Evolutionary conservation across 1,140 invertebrate species (phyloP).

Genomic region (Sitobion miscanthi): DNA sequence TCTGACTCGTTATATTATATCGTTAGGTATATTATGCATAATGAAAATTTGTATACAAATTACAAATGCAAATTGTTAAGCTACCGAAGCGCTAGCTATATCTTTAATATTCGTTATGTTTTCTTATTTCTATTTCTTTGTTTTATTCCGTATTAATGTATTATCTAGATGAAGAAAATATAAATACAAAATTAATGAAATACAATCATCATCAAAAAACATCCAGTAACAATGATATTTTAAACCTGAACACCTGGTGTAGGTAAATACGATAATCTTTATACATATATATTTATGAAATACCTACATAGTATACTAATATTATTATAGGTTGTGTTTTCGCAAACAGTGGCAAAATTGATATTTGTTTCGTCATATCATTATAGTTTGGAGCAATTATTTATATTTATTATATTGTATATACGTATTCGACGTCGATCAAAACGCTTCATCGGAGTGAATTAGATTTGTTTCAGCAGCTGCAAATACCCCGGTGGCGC

Average conservation of each 20-base stretch:
- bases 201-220: not conserved
- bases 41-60: not conserved
- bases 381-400: not conserved
- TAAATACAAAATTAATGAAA: not conserved
- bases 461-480: slow-evolving; percentile 30
- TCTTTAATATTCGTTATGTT: not conserved
- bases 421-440: not conserved
- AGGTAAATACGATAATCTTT: not conserved
- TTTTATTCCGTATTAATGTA: too few relatives aligned
- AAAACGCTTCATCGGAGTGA: not conserved
- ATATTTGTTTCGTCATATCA: not conserved
- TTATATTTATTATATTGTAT: slow-evolving; percentile 5
- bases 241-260: not conserved
- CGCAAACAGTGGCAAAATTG: not conserved
- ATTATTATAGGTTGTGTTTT: not conserved
- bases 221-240: not conserved
- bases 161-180: not conserved
- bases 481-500: not conserved
- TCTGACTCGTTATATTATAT: not conserved
- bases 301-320: too few relatives aligned
- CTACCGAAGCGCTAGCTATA: not conserved
- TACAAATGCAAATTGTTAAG: not conserved
- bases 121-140: not conserved
- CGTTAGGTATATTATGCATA: not conserved
- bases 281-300: not conserved